These are phyloP conservation scores for Acinonyx jubatus DNA, from an alignment of 2,113 vertebrate species.

Conservation along the genomic window DNA sequence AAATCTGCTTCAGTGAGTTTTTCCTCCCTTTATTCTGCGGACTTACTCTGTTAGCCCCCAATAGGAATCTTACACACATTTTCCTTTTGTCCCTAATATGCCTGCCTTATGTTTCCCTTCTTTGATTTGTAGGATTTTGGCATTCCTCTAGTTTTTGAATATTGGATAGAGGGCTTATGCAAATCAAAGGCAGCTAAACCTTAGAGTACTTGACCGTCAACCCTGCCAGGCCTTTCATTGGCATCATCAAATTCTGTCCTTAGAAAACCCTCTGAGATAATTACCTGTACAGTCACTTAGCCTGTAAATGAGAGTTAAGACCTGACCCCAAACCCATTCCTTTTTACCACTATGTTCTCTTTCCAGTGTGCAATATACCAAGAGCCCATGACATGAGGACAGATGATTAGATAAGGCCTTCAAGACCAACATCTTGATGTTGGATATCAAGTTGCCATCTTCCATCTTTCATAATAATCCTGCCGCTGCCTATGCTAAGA, in stretches of 20 bases:
- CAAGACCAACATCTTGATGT: background rate
- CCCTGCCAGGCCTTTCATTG: background rate
- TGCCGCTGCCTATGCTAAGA: background rate
- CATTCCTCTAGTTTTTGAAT: background rate
- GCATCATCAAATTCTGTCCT: background rate
- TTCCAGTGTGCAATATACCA: background rate
- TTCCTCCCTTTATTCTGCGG: background rate
- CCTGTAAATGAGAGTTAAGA: background rate
- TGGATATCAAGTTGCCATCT: background rate
- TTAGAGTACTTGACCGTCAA: background rate
- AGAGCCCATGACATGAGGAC: background rate
- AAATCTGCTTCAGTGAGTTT: background rate
- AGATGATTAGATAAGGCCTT: background rate
- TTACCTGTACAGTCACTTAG: background rate
- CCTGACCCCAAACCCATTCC: background rate
- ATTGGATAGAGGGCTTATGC: background rate
- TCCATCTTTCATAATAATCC: background rate
- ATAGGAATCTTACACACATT: background rate
- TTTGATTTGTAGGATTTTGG: constrained; percentile 10
- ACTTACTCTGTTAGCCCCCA: background rate
- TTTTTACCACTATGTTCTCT: background rate
- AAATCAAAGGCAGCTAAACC: background rate
- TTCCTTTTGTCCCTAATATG: background rate
- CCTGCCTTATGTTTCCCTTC: background rate
- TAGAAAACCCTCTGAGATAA: background rate